Base-by-base conservation (phyloP, 2,113 vertebrate species). In the Buteo buteo region DNA sequence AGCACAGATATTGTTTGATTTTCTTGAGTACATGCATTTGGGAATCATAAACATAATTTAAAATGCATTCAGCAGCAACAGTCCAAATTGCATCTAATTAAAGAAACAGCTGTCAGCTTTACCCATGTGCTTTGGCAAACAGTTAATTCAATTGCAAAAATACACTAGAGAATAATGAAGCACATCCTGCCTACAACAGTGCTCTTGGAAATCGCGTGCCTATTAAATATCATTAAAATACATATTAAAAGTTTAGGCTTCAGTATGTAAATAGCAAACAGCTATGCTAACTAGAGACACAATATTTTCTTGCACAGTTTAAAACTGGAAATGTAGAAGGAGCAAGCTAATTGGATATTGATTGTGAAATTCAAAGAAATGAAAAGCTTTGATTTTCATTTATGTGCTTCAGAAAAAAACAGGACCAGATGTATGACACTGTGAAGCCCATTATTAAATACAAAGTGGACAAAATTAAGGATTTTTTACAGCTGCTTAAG, bases 31-130 rank as follows among this genome's bases (percentile, higher is more conserved):
- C 81, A 92, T 72, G 92, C 95, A 91, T 96, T 97, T 96, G 91
- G 89, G 82, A 96, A 97, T 95, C 85, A 87, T 97, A 96, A 97
- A 97, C 92, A 95, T 95, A 45, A 97, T 96, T 97, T 97, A 97
- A 97, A 95, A 95, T 91, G 70, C 86, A 96, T 97, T 98, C 97
- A 97, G 89, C 95, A 96, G 93, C 95, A 92, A 91, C 91, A 83
- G 95, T 90, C 64, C 77, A 93, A 97, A 97, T 95, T 94, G 86
- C 54, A 36, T 74, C 83, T 95, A 65, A 86, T 97, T 93, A 71
- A 88, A 96, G 82, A 81, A 97, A 54, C 94, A 97, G 89, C 95
- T 96, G 88, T 92, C 93, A 91, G 94, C 85, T 95, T 93, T 85
- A 91, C 82, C 94, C 90, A 86, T 93, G 78, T 92, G 90, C 94